phyloP scores from a whole-genome alignment of 2,797 vertebrate genomes.

The Myotis vivesi region DNA sequence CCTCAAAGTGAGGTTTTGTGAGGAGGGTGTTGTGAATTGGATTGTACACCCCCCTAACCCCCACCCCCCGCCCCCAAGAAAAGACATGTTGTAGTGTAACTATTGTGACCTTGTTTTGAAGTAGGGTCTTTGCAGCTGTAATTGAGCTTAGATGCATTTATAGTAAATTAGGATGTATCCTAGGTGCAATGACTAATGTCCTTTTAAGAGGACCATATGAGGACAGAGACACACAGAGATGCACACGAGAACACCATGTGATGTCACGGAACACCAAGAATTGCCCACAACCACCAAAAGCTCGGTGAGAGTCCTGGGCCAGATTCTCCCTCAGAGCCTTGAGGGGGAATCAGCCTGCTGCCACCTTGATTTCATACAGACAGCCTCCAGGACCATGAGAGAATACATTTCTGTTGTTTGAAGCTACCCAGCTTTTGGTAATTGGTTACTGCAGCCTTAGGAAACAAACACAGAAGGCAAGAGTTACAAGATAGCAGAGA shows the following conservation, averaged over 20 bases:
- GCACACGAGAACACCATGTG: rapidly evolving
- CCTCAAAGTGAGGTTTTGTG: background rate
- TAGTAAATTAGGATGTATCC: background rate
- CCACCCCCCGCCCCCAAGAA: background rate
- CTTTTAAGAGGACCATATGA: background rate
- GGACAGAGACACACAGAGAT: background rate
- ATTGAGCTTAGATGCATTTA: background rate
- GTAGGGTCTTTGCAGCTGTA: background rate
- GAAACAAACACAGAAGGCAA: background rate
- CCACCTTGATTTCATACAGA: background rate
- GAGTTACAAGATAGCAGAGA: background rate
- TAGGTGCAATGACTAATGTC: background rate
- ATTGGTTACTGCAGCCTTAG: background rate
- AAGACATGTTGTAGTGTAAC: background rate
- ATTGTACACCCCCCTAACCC: background rate
- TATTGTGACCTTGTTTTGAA: background rate
- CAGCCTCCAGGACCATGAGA: background rate
- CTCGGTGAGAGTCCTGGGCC: background rate
- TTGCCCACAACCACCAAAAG: background rate
- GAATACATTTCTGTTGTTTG: background rate
- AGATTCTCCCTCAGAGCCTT: background rate
- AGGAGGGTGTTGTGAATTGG: background rate
- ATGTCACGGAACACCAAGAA: background rate
- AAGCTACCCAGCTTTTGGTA: background rate
- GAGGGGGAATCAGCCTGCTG: background rate